phyloP scores from a whole-genome alignment of 2,888 invertebrate species.

The Agrotis clavis region DNA sequence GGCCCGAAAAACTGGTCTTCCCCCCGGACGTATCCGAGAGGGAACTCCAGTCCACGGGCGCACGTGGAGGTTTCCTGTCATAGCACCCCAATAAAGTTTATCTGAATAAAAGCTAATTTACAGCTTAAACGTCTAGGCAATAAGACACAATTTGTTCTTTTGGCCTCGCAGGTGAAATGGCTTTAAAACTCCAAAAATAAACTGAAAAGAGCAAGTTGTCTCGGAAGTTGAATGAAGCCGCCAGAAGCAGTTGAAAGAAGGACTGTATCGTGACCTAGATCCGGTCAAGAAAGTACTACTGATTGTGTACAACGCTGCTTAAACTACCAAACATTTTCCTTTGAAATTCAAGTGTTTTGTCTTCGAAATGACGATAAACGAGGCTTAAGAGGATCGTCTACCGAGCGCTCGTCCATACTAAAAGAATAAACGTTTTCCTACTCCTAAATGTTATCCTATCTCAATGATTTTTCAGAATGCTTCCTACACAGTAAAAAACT shows the following conservation, averaged over 20 bases:
- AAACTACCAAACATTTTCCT: slow-evolving; percentile 19
- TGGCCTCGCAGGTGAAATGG: not conserved
- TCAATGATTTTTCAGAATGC: too few species aligned
- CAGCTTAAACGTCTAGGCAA: not conserved
- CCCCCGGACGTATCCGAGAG: too few species aligned
- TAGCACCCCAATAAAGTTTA: too few species aligned
- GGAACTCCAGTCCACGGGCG: too few species aligned
- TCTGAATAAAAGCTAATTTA: slow-evolving; percentile 4
- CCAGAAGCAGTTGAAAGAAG: slow-evolving; percentile 7
- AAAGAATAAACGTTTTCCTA: too few species aligned
- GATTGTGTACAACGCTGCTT: not conserved
- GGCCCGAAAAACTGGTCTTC: too few species aligned
- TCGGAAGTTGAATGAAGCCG: slow-evolving; percentile 2
- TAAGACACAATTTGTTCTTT: not conserved
- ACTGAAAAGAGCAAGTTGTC: slow-evolving; percentile 1
- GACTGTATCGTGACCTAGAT: slow-evolving; percentile 25
- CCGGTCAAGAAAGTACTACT: not conserved
- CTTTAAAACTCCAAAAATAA: slow-evolving; percentile 4
- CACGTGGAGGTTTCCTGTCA: too few species aligned
- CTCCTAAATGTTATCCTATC: too few species aligned
- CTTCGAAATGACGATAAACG: not conserved
- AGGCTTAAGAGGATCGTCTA: too few species aligned
- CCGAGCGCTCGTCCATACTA: too few species aligned
- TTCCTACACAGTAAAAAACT: too few species aligned
- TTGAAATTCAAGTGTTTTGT: slow-evolving; percentile 14